phyloP scores from a whole-genome alignment of 2,888 invertebrate species.

The Noctua janthina region DNA sequence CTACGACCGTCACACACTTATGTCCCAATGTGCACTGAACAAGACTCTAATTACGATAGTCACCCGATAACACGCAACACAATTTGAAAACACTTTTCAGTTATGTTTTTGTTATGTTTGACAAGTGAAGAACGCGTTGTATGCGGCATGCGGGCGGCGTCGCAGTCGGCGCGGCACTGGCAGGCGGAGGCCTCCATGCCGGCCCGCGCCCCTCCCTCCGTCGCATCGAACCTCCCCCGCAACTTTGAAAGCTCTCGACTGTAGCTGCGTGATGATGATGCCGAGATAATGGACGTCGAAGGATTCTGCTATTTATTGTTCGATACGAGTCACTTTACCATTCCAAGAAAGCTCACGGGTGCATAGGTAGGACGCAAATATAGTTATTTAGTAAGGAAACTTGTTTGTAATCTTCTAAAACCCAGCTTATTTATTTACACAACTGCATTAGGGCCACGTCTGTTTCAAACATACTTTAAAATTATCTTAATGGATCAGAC shows the following conservation, averaged over 20 bases:
- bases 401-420: slow-evolving; percentile 30
- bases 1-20: slow-evolving; percentile 68
- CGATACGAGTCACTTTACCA: slow-evolving; percentile 81
- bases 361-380: slow-evolving; percentile 69
- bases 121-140: slow-evolving; percentile 71
- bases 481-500: slow-evolving; percentile 54
- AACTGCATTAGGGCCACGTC: slow-evolving; percentile 22
- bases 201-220: slow-evolving; percentile 81
- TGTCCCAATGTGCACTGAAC: slow-evolving; percentile 63
- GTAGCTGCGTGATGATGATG: slow-evolving; percentile 87
- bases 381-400: slow-evolving; percentile 47
- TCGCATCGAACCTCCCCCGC: slow-evolving; percentile 78
- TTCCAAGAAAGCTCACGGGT: slow-evolving; percentile 77
- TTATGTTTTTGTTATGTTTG: slow-evolving; percentile 82
- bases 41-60: slow-evolving; percentile 54
- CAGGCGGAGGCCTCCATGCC: slow-evolving; percentile 86
- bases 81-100: slow-evolving; percentile 80
- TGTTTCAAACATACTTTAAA: slow-evolving; percentile 33
- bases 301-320: slow-evolving; percentile 89
- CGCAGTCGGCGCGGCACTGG: slow-evolving; percentile 87
- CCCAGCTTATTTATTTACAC: slow-evolving; percentile 20
- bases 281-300: slow-evolving; percentile 88
- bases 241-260: slow-evolving; percentile 87
- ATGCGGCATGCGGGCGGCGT: slow-evolving; percentile 82
- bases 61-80: slow-evolving; percentile 73